Evolutionary conservation across 2,888 invertebrate genomes (phyloP).

Genomic region (Alviniconcha strummeri): DNA sequence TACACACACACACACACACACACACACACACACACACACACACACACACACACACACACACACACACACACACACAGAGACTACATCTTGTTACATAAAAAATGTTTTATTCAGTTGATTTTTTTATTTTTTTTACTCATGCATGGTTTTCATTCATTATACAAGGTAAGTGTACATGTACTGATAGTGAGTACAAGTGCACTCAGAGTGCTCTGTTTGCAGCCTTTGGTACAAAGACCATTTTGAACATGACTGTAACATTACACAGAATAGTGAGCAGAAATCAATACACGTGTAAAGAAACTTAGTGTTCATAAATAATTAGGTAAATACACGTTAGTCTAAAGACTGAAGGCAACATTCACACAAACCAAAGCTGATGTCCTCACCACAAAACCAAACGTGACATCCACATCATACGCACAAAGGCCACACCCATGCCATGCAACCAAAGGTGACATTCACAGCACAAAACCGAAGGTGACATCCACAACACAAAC

Average conservation of each 20-base stretch:
- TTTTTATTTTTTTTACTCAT: conserved; percentile 1
- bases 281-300: not conserved
- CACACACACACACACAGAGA: not conserved
- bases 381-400: not conserved
- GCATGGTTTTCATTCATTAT: conserved; percentile 8
- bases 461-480: no score
- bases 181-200: conserved; percentile 18
- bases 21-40: no score
- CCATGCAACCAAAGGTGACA: no score
- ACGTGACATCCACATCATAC: not conserved
- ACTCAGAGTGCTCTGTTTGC: conserved; percentile 9
- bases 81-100: not conserved
- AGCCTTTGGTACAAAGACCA: conserved; percentile 3
- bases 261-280: not conserved
- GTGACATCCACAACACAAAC: no score
- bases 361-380: not conserved
- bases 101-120: conserved; percentile 13
- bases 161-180: conserved; percentile 11
- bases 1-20: no score
- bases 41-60: no score
- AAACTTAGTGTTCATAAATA: not conserved
- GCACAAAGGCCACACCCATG: no score
- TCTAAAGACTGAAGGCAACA: not conserved
- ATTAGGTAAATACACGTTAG: no score
- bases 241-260: conserved; percentile 1